Percentiles rank a stretch among this genome's conserved stretches.
Evolutionary conservation across 2,888 invertebrate species (phyloP).

Genomic region (Clistopyga incitator): DNA sequence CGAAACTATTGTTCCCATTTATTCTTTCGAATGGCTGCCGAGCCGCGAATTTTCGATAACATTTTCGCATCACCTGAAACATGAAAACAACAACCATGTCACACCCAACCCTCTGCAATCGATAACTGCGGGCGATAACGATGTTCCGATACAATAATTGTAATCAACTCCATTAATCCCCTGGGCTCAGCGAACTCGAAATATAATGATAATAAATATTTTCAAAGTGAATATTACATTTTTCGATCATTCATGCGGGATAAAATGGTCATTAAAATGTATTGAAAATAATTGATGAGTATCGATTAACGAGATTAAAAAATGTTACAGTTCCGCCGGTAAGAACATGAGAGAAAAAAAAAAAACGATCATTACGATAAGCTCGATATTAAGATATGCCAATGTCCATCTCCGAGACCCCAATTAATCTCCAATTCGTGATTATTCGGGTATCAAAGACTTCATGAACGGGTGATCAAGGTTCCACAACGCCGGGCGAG

Average conservation of each 20-base stretch:
- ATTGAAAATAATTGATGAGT: neutral
- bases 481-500: neutral
- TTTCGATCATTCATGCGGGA: slow-evolving; percentile 12
- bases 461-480: neutral
- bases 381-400: neutral
- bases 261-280: neutral
- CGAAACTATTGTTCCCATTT: too few species aligned
- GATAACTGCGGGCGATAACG: neutral
- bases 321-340: neutral
- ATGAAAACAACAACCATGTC: neutral
- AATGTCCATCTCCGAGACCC: neutral
- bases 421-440: neutral
- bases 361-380: neutral
- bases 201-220: slow-evolving; percentile 1
- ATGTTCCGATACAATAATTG: slow-evolving; percentile 33
- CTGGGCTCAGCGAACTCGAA: slow-evolving; percentile 19
- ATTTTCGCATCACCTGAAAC: neutral
- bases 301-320: neutral
- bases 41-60: neutral
- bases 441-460: neutral
- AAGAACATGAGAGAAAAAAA: too few species aligned
- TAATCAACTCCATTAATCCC: slow-evolving; percentile 49
- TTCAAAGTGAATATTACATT: neutral
- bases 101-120: neutral
- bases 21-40: too few species aligned